Evolutionary conservation across 2,888 invertebrate genomes (phyloP).

Genomic region (Panzeria rudis): DNA sequence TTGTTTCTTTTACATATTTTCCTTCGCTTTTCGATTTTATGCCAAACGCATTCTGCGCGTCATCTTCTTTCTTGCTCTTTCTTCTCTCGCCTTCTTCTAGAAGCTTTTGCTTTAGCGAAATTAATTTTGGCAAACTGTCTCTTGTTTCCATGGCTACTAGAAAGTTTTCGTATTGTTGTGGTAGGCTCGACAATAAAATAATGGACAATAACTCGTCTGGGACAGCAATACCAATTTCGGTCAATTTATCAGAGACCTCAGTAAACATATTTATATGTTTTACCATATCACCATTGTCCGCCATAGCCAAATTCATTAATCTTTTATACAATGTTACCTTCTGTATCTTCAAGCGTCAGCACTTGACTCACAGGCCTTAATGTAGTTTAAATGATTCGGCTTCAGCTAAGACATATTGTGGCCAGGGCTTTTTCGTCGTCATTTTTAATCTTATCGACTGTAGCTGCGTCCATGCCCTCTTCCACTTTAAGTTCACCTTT

Average conservation of each 20-base stretch:
- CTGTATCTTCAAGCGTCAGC: constrained; percentile 53
- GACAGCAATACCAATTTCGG: neutral
- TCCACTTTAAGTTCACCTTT: no score
- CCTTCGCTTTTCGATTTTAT: neutral
- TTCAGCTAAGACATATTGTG: constrained; percentile 48
- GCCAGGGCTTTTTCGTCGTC: constrained; percentile 27
- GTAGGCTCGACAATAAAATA: constrained; percentile 52
- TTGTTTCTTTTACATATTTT: neutral
- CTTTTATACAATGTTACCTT: constrained; percentile 62
- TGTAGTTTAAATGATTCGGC: constrained; percentile 26
- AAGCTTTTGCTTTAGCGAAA: constrained; percentile 35
- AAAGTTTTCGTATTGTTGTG: constrained; percentile 48
- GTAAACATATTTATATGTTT: constrained; percentile 1
- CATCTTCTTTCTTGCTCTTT: neutral
- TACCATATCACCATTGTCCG: neutral
- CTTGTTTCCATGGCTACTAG: constrained; percentile 61
- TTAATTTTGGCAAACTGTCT: constrained; percentile 35
- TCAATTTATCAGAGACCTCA: constrained; percentile 38
- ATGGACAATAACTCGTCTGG: constrained; percentile 49
- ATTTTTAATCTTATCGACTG: no score
- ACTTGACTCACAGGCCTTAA: constrained; percentile 43
- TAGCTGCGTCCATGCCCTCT: no score
- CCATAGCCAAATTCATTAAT: constrained; percentile 34
- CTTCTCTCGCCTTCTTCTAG: constrained; percentile 35
- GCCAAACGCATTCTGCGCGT: neutral